Evolutionary conservation across 2,888 invertebrate species (phyloP).

Genomic region (Agapostemon virescens): DNA sequence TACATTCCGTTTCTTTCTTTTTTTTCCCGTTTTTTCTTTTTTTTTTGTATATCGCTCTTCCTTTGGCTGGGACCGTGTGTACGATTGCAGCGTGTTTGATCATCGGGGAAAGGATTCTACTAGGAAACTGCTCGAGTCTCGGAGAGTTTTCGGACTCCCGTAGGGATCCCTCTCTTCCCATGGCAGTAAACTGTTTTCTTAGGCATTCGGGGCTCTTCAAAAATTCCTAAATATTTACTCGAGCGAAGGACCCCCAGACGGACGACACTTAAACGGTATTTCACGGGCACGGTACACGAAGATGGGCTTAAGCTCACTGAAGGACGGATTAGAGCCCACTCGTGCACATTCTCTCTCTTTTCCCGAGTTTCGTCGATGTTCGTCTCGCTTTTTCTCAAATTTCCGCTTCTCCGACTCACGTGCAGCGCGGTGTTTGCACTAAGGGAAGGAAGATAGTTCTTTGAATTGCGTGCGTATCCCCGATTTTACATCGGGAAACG

Average conservation of each 20-base stretch:
- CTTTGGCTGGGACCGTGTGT: slow-evolving; percentile 19
- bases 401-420: slow-evolving; percentile 50
- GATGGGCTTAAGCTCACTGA: slow-evolving; percentile 68
- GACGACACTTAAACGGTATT: slow-evolving; percentile 73
- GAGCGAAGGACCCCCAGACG: slow-evolving; percentile 69
- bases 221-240: slow-evolving; percentile 79
- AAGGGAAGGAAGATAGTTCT: slow-evolving; percentile 55
- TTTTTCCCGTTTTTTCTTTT: neutral
- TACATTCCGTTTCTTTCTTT: neutral
- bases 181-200: slow-evolving; percentile 77
- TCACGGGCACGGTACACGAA: slow-evolving; percentile 65
- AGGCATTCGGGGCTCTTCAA: slow-evolving; percentile 77
- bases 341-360: slow-evolving; percentile 56
- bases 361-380: slow-evolving; percentile 27
- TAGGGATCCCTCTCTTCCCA: slow-evolving; percentile 48
- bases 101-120: slow-evolving; percentile 44
- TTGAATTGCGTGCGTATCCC: slow-evolving; percentile 49
- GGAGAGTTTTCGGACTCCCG: slow-evolving; percentile 56
- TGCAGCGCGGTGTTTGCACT: slow-evolving; percentile 55
- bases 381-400: slow-evolving; percentile 46
- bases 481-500: slow-evolving; percentile 50
- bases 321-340: slow-evolving; percentile 74
- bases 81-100: slow-evolving; percentile 59
- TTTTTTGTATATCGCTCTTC: neutral
- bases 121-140: slow-evolving; percentile 58